Percentiles rank a stretch among this genome's conserved stretches.
Evolutionary conservation across 2,888 invertebrate genomes (phyloP).

Genomic region (Lissonota sp.): DNA sequence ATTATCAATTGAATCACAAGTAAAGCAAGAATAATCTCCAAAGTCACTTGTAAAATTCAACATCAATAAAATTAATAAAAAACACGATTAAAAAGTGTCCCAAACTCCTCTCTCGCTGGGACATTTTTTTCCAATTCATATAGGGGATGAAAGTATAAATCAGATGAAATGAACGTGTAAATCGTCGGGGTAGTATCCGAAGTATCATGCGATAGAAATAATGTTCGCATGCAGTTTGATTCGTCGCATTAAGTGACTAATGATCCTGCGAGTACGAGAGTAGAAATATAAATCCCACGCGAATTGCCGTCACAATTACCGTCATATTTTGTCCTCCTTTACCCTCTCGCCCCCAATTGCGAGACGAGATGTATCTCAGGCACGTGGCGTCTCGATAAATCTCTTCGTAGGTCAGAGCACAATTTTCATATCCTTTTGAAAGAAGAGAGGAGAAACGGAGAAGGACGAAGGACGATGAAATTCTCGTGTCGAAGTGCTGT

Average conservation of each 20-base stretch:
- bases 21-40: too few species aligned
- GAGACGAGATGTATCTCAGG: conserved; percentile 30
- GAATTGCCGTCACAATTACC: conserved; percentile 65
- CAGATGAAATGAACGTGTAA: too few species aligned
- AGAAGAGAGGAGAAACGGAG: conserved; percentile 55
- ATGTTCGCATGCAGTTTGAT: conserved; percentile 18
- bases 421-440: not conserved
- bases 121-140: too few species aligned
- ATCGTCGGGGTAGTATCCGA: too few species aligned
- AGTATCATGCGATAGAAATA: too few species aligned
- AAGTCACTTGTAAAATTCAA: too few species aligned
- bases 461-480: conserved; percentile 63
- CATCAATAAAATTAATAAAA: too few species aligned
- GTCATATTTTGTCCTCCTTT: conserved; percentile 26
- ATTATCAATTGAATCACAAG: too few species aligned
- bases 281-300: conserved; percentile 62
- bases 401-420: conserved; percentile 65
- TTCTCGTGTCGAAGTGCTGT: conserved; percentile 77
- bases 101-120: too few species aligned
- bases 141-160: too few species aligned
- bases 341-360: conserved; percentile 6
- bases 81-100: too few species aligned
- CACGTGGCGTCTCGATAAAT: conserved; percentile 72
- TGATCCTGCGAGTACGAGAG: conserved; percentile 50
- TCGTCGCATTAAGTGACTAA: conserved; percentile 57